phyloP scores from a whole-genome alignment of 1,140 invertebrate species.

The Zaprionus taronus region DNA sequence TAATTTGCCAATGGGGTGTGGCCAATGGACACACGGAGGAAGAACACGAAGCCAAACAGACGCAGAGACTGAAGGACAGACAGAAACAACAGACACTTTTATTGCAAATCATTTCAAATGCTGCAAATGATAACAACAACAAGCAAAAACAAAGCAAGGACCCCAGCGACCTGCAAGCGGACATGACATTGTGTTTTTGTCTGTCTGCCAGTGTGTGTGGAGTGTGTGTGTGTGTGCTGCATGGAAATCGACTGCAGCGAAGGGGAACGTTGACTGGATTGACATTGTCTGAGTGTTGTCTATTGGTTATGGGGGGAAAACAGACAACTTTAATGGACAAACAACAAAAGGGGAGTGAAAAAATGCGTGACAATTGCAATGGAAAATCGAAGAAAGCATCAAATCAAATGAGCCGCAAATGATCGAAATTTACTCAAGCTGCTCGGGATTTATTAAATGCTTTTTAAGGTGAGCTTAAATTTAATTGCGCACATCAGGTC shows the following conservation, averaged over 20 bases:
- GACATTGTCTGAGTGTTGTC: constrained; percentile 43
- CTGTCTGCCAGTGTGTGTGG: constrained; percentile 11
- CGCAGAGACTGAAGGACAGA: background rate
- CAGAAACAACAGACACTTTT: constrained; percentile 70
- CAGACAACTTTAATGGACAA: constrained; percentile 23
- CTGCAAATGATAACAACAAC: constrained; percentile 77
- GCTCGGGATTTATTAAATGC: constrained; percentile 3
- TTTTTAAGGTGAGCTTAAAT: background rate
- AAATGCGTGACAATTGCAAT: constrained; percentile 25
- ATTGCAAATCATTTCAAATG: constrained; percentile 82
- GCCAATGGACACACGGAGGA: constrained; percentile 57
- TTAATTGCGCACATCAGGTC: constrained; percentile 2
- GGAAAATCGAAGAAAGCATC: constrained; percentile 4
- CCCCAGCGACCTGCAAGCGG: constrained; percentile 54
- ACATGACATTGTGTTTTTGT: constrained; percentile 61
- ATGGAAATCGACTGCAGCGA: constrained; percentile 43
- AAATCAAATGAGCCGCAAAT: constrained; percentile 24
- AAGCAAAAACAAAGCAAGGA: constrained; percentile 36
- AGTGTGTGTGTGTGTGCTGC: constrained; percentile 7
- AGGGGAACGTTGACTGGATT: constrained; percentile 7
- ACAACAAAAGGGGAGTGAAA: constrained; percentile 18
- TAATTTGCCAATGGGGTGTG: constrained; percentile 77
- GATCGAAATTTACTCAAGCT: constrained; percentile 3
- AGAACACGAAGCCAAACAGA: background rate
- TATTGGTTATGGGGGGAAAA: background rate